phyloP scores from a whole-genome alignment of 2,888 invertebrate genomes.

The Sesia bembeciformis region DNA sequence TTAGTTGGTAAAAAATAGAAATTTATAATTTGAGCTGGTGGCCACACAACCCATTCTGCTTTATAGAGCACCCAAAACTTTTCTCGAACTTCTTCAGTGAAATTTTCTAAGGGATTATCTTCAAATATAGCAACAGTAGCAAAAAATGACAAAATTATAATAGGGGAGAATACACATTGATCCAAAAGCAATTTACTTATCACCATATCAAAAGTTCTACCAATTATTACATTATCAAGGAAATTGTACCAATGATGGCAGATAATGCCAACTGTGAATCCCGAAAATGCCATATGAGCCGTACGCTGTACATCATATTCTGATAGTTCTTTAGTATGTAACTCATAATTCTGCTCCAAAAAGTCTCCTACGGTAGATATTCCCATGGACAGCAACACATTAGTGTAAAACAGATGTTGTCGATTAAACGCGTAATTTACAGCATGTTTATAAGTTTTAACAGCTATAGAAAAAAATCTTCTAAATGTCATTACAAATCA shows the following conservation, averaged over 20 bases:
- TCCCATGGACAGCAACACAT: conserved; percentile 82
- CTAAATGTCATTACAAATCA: conserved; percentile 29
- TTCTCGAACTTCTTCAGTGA: conserved; percentile 78
- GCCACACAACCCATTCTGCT: conserved; percentile 95
- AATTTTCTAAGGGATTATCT: conserved; percentile 71
- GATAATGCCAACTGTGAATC: conserved; percentile 83
- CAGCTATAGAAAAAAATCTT: conserved; percentile 36
- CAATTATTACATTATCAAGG: conserved; percentile 82
- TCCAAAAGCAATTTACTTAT: conserved; percentile 87
- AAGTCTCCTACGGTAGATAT: conserved; percentile 87
- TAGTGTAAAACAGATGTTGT: conserved; percentile 84
- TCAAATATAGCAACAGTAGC: conserved; percentile 83
- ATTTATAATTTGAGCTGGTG: conserved; percentile 93
- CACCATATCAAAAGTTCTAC: conserved; percentile 77
- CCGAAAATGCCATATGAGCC: conserved; percentile 84
- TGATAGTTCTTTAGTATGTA: conserved; percentile 67
- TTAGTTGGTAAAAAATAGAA: conserved; percentile 89
- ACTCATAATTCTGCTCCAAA: conserved; percentile 87
- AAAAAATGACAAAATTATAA: conserved; percentile 86
- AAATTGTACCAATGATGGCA: conserved; percentile 91
- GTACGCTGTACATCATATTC: conserved; percentile 78
- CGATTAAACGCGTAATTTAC: conserved; percentile 64
- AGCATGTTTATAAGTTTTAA: conserved; percentile 30
- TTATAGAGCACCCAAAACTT: conserved; percentile 87
- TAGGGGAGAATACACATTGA: conserved; percentile 88